phyloP scores from a whole-genome alignment of 2,113 vertebrate species.

The Thryonomys swinderianus region DNA sequence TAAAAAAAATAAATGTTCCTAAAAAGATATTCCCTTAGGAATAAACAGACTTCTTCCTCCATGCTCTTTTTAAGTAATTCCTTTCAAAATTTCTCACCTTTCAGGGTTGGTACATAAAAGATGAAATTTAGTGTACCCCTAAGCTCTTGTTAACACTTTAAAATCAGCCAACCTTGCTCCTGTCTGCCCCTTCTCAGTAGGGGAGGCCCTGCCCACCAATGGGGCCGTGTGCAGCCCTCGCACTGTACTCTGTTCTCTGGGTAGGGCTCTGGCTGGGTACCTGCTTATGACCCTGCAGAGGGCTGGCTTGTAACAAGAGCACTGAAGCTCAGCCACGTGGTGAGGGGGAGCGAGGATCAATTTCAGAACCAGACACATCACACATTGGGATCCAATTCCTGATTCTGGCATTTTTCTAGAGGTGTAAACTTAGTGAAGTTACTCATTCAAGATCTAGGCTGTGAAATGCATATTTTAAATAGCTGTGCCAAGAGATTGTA shows the following conservation, averaged over 20 bases:
- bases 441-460: background rate
- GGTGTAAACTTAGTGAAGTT: background rate
- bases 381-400: background rate
- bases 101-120: background rate
- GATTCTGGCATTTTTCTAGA: background rate
- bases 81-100: background rate
- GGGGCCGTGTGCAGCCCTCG: too few relatives aligned
- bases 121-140: background rate
- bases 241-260: background rate
- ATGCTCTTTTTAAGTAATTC: background rate
- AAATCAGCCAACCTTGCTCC: background rate
- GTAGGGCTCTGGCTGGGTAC: background rate
- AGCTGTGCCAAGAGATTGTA: background rate
- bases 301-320: background rate
- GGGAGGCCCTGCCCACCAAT: too few relatives aligned
- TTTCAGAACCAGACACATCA: background rate
- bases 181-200: background rate
- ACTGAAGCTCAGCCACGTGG: background rate
- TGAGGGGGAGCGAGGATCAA: too few relatives aligned
- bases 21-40: constrained; percentile 49
- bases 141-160: background rate
- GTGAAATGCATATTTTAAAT: background rate
- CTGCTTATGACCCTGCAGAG: background rate
- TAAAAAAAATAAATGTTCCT: background rate
- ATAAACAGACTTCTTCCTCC: constrained; percentile 46